Percentiles rank a stretch among this genome's conserved stretches.
Evolutionary conservation across 2,113 vertebrate species (phyloP).

Genomic region (Gambusia affinis): DNA sequence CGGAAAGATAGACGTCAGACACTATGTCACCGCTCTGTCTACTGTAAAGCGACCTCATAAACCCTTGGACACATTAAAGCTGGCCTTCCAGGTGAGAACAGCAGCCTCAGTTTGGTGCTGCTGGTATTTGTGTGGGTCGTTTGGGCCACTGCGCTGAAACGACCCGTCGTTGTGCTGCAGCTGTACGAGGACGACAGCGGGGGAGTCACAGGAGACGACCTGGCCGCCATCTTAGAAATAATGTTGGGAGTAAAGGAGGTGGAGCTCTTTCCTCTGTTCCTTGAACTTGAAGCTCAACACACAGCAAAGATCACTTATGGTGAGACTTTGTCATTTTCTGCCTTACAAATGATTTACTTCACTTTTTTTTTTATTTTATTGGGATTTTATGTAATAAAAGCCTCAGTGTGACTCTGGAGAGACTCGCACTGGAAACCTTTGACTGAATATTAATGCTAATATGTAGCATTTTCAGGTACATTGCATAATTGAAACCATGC

Average conservation of each 20-base stretch:
- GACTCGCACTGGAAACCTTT: too few species aligned
- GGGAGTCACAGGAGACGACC: constrained; percentile 76
- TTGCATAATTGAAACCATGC: not conserved
- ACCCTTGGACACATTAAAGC: constrained; percentile 88
- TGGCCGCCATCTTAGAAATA: constrained; percentile 85
- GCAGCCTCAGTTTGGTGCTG: fast-evolving
- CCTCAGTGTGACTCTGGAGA: too few species aligned
- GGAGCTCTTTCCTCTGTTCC: constrained; percentile 80
- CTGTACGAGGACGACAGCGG: constrained; percentile 84
- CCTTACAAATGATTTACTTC: not conserved
- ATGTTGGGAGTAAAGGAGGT: constrained; percentile 87
- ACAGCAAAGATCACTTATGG: constrained; percentile 84
- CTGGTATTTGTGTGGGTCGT: too few species aligned
- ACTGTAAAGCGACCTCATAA: constrained; percentile 87
- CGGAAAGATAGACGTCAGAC: constrained; percentile 85
- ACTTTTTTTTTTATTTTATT: not conserved
- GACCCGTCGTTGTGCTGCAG: constrained; percentile 58
- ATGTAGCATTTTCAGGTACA: not conserved
- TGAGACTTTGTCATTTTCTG: constrained; percentile 64
- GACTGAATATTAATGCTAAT: not conserved
- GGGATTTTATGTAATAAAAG: too few species aligned
- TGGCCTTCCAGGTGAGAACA: constrained; percentile 88
- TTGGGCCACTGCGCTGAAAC: not conserved
- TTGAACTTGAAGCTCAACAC: constrained; percentile 73
- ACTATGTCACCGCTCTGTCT: constrained; percentile 88